Evolutionary conservation across 2,888 invertebrate genomes (phyloP).

Genomic region (Ctenicera cuprea): DNA sequence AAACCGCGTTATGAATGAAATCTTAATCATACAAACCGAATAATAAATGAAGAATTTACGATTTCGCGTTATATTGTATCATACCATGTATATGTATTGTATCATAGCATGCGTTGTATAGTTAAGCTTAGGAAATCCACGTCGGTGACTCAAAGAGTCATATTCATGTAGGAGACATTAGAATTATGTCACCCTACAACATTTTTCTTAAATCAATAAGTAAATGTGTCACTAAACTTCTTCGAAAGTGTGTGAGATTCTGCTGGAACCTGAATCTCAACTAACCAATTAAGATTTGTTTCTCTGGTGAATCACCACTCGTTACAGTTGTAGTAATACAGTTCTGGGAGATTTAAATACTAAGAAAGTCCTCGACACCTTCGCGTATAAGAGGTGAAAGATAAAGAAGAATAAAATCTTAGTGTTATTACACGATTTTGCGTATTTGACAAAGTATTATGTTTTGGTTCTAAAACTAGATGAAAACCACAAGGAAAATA

Average conservation of each 20-base stretch:
- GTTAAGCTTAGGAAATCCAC: slow-evolving; percentile 16
- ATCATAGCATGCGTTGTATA: slow-evolving; percentile 10
- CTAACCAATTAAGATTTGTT: slow-evolving; percentile 19
- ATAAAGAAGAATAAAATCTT: no score
- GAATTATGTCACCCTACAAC: slow-evolving; percentile 42
- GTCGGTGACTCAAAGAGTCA: slow-evolving; percentile 25
- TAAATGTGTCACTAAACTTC: slow-evolving; percentile 41
- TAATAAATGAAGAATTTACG: slow-evolving; percentile 39
- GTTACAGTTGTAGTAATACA: no score
- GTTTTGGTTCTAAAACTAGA: background rate
- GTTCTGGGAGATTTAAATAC: no score
- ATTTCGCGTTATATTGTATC: slow-evolving; percentile 30
- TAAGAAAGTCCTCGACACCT: no score
- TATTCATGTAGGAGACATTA: slow-evolving; percentile 19
- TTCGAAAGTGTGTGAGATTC: slow-evolving; percentile 26
- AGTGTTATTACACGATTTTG: no score
- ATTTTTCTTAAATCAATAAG: slow-evolving; percentile 40
- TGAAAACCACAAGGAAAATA: background rate
- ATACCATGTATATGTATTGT: slow-evolving; percentile 7
- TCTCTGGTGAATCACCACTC: background rate
- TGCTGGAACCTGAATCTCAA: background rate
- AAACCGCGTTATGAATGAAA: slow-evolving; percentile 39
- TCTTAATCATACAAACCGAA: slow-evolving; percentile 42
- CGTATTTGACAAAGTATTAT: background rate
- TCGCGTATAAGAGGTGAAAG: no score